Evolutionary conservation across 2,888 invertebrate genomes (phyloP).

Genomic region (Resseliella maxima): DNA sequence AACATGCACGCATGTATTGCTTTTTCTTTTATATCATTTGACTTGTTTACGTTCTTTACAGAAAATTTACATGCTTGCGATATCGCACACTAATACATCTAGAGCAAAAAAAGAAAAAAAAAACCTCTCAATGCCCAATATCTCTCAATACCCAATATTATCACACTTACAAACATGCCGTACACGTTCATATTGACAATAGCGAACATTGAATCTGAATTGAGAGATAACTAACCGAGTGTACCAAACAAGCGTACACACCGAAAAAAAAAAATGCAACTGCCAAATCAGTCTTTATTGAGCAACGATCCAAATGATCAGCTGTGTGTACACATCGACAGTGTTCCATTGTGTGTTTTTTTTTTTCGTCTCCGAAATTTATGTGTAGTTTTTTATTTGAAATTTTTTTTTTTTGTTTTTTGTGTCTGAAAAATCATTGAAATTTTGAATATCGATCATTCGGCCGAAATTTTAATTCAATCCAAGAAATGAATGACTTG

Average conservation of each 20-base stretch:
- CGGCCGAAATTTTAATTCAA: no score
- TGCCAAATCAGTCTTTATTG: conserved; percentile 52
- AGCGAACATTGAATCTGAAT: neutral
- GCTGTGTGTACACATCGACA: neutral
- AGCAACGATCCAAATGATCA: conserved; percentile 40
- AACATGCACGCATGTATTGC: neutral
- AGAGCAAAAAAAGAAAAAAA: no score
- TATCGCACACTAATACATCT: neutral
- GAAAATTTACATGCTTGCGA: neutral
- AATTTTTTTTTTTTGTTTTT: neutral
- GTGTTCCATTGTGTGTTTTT: neutral
- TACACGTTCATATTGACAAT: neutral
- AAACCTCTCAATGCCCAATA: no score
- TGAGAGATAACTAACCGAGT: neutral
- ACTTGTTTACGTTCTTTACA: neutral
- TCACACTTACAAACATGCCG: neutral
- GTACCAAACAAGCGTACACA: conserved; percentile 37
- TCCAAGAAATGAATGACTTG: no score
- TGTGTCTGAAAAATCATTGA: neutral
- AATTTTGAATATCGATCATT: no score
- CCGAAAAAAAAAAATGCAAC: conserved; percentile 40
- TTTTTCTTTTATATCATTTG: neutral
- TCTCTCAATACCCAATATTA: neutral
- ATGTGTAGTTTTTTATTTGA: no score
- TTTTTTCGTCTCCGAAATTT: neutral